These are phyloP conservation scores for Drosophila busckii DNA, from an alignment of 1,140 invertebrate species.

Conservation along the genomic window DNA sequence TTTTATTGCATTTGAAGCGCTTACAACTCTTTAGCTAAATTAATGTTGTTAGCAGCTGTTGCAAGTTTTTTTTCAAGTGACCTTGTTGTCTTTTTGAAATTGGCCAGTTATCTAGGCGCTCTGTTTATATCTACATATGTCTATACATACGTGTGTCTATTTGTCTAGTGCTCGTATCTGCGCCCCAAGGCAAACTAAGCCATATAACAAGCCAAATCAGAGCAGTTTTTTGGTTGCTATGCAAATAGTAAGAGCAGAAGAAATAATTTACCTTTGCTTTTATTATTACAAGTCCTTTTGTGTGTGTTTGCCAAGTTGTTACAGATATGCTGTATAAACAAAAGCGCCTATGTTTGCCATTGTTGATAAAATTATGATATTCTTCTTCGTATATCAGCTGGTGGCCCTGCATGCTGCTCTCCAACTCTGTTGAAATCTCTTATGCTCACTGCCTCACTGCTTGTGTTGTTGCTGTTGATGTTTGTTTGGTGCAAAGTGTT, in stretches of 20 bases:
- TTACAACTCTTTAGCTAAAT: constrained; percentile 72
- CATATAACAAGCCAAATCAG: constrained; percentile 49
- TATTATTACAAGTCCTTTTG: constrained; percentile 44
- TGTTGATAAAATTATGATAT: constrained; percentile 74
- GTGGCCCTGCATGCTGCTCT: too few relatives aligned
- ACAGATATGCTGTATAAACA: constrained; percentile 48
- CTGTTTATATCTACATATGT: constrained; percentile 26
- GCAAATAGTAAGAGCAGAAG: constrained; percentile 62
- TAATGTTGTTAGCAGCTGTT: constrained; percentile 62
- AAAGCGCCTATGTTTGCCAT: constrained; percentile 56
- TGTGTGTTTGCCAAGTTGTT: constrained; percentile 56
- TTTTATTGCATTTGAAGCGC: constrained; percentile 44
- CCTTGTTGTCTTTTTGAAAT: constrained; percentile 38
- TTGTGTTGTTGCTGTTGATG: constrained; percentile 16
- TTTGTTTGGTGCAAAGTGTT: constrained; percentile 59
- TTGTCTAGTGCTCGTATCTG: constrained; percentile 44
- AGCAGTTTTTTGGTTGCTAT: constrained; percentile 64
- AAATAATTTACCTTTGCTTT: constrained; percentile 15
- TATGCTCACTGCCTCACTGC: background rate
- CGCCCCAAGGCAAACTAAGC: constrained; percentile 27
- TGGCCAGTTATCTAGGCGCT: constrained; percentile 42
- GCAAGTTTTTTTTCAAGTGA: constrained; percentile 10
- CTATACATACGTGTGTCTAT: constrained; percentile 11
- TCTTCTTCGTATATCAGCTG: too few relatives aligned
- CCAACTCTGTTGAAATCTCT: too few relatives aligned